A percentile compares a stretch with the other conserved stretches of the same genome.
Evolutionary conservation across 2,797 vertebrate genomes (phyloP).

Genomic region (Sternarchorhynchus goeldii): DNA sequence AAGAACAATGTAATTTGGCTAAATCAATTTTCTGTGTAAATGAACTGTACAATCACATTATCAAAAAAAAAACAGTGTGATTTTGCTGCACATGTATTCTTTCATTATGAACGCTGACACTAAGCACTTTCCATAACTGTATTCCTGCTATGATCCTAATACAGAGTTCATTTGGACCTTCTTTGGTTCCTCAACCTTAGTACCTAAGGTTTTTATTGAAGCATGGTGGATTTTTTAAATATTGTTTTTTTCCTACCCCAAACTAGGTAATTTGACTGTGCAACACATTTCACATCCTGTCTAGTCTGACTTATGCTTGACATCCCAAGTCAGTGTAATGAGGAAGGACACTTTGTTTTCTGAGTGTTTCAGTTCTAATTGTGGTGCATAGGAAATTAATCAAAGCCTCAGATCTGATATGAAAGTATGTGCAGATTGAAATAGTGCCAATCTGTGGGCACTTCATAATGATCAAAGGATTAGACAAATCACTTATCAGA

Average conservation of each 20-base stretch:
- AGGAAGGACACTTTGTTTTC: slow-evolving; percentile 32
- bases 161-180: background rate
- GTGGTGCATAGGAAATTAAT: slow-evolving; percentile 42
- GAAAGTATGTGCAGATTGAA: slow-evolving; percentile 43
- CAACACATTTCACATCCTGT: slow-evolving; percentile 14
- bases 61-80: no score
- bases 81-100: no score
- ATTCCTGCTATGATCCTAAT: background rate
- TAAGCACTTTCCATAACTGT: background rate
- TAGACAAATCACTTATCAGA: slow-evolving; percentile 50
- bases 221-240: background rate
- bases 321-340: background rate
- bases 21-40: no score
- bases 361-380: slow-evolving; percentile 37
- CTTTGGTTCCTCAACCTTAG: no score
- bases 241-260: slow-evolving; percentile 22
- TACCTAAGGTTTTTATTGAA: no score
- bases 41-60: no score
- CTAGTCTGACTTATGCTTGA: slow-evolving; percentile 22
- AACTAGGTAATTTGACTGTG: slow-evolving; percentile 23
- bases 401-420: slow-evolving; percentile 42
- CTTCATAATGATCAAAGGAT: slow-evolving; percentile 60
- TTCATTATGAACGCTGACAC: background rate
- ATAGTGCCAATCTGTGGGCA: slow-evolving; percentile 52
- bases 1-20: no score